Percentiles rank a stretch among this genome's conserved stretches.
These are phyloP conservation scores for Liasis olivaceus DNA, from an alignment of 2,797 vertebrate species.

Conservation along the genomic window DNA sequence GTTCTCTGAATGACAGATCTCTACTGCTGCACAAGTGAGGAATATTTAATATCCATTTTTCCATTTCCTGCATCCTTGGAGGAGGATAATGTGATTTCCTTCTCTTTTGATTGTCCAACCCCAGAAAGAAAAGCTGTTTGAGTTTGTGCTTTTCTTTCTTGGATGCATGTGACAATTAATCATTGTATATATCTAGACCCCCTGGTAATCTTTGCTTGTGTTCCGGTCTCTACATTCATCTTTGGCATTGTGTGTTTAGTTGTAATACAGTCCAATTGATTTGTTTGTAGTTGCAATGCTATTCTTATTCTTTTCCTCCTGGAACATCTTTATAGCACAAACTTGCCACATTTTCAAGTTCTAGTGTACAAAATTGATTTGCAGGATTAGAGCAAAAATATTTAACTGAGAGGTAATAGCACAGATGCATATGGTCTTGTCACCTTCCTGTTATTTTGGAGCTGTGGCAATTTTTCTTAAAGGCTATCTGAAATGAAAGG, in stretches of 20 bases:
- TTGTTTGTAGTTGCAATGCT: conserved; percentile 56
- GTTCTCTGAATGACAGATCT: conserved; percentile 44
- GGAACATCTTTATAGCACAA: conserved; percentile 49
- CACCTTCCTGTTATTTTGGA: not conserved
- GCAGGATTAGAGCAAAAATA: conserved; percentile 51
- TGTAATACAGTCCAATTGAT: conserved; percentile 63
- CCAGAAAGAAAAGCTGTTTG: conserved; percentile 45
- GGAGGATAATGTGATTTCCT: conserved; percentile 43
- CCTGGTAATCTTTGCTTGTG: conserved; percentile 62
- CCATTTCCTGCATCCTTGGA: conserved; percentile 44
- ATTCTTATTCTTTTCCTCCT: conserved; percentile 54
- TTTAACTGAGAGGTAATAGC: conserved; percentile 46
- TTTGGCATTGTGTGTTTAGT: conserved; percentile 57
- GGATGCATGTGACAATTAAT: conserved; percentile 62
- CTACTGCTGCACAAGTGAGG: conserved; percentile 25
- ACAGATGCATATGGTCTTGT: not conserved
- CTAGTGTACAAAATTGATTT: conserved; percentile 61
- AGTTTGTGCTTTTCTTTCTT: conserved; percentile 42
- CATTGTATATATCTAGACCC: conserved; percentile 61
- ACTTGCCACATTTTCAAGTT: conserved; percentile 49
- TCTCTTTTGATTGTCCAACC: conserved; percentile 45
- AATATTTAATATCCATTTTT: conserved; percentile 53
- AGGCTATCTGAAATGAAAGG: not conserved
- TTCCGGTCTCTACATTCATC: conserved; percentile 64
- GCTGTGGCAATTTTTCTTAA: not conserved